phyloP scores from a whole-genome alignment of 2,113 vertebrate genomes.

The Papio anubis region DNA sequence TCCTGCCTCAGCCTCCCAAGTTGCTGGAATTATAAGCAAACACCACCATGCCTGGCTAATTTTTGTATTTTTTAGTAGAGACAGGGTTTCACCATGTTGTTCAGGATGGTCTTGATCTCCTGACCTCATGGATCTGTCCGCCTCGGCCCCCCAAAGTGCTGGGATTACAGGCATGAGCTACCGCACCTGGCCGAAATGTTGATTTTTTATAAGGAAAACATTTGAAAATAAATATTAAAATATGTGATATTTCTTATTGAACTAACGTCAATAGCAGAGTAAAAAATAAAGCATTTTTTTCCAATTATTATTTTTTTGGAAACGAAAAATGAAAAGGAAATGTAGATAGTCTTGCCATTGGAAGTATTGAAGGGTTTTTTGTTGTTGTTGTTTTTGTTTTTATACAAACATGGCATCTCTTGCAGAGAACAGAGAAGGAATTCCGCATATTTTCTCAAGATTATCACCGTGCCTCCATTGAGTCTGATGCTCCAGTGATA shows the following conservation, averaged over 20 bases:
- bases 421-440: neutral
- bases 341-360: neutral
- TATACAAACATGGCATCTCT: neutral
- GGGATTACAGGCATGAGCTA: too few relatives aligned
- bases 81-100: too few relatives aligned
- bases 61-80: too few relatives aligned
- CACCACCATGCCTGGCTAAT: too few relatives aligned
- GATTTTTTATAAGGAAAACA: neutral
- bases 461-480: neutral
- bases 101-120: too few relatives aligned
- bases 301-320: neutral
- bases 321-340: neutral
- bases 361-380: neutral
- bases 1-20: too few relatives aligned
- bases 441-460: neutral
- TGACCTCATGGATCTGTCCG: too few relatives aligned
- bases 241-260: neutral
- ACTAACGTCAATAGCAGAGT: neutral
- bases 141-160: too few relatives aligned
- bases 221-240: neutral
- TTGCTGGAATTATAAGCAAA: too few relatives aligned
- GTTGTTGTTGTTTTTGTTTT: neutral
- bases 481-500: neutral
- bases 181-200: neutral
- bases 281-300: neutral